Conservation (phyloP, 2,888 invertebrate species). For the Polydrusus tereticollis region DNA sequence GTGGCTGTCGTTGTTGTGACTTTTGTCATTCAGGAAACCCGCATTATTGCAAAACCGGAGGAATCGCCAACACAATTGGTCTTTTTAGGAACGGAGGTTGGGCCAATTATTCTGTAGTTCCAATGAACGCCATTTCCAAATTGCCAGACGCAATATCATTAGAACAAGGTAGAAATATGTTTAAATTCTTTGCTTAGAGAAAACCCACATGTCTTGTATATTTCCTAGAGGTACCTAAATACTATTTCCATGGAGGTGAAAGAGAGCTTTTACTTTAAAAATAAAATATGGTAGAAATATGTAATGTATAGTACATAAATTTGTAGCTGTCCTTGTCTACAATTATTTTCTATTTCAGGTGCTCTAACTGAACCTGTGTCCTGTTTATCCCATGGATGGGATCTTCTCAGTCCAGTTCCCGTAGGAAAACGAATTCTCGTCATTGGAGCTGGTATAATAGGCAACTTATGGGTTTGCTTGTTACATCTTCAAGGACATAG, state of each 20-base stretch:
- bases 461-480: slow-evolving; percentile 76
- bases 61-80: slow-evolving; percentile 74
- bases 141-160: slow-evolving; percentile 71
- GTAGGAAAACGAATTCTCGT: slow-evolving; percentile 75
- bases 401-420: slow-evolving; percentile 72
- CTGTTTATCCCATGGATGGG: slow-evolving; percentile 78
- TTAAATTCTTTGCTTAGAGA: no score
- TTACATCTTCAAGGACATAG: slow-evolving; percentile 79
- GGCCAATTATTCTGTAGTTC: slow-evolving; percentile 75
- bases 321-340: background rate
- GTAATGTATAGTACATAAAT: background rate
- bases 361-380: slow-evolving; percentile 79
- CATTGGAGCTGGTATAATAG: slow-evolving; percentile 81
- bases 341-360: slow-evolving; percentile 65
- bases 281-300: no score
- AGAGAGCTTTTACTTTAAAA: no score
- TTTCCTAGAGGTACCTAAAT: no score
- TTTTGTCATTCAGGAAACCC: slow-evolving; percentile 75
- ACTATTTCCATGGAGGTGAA: no score
- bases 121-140: slow-evolving; percentile 74
- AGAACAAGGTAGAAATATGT: slow-evolving; percentile 69
- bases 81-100: slow-evolving; percentile 78
- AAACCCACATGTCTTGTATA: no score
- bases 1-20: slow-evolving; percentile 71
- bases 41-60: slow-evolving; percentile 74